Base-by-base conservation (phyloP, 2,888 invertebrate species). In the Eupithecia pulchellata region DNA sequence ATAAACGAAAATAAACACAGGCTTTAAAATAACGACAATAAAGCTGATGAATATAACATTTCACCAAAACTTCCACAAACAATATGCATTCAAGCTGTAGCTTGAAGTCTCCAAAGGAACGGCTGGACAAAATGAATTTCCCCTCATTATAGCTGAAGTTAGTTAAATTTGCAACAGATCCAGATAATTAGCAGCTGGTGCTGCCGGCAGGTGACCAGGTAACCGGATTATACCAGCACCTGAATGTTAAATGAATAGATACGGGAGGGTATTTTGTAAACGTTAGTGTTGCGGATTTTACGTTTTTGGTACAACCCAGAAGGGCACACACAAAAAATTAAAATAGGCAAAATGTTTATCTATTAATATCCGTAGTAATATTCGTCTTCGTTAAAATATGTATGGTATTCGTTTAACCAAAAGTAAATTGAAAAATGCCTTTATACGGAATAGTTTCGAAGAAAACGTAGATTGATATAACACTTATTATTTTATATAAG, bases 171-270 rank as follows among this genome's bases (percentile, higher is more conserved):
- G 66, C 66, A 64, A 72, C 72, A 69, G 69, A 69, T 69, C 69
- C 63, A 66, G 63, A 66, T 72, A 72, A 72, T 72, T 72, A 69
- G 69, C 63, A 66, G 64, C 30, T 27, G 68, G 63, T 60, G 30
- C 64, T 57, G 71, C 66, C 25, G 34, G 57, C 55, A 64, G 70
- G 70, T 75, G 67, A 71, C 69, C 75, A 67, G 67, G 60, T 76
- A 78, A 78, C 71, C 17, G 62, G 72, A 76, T 78, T 78, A 78
- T 73, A 63, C 73, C 70, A 60, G 71, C 72, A 74, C 76, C 78
- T 74, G 78, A 74, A 73, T 76, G 68, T 71, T 32, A 66, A 72
- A 69, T 62, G 17, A 17, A 30, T 5, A 29, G 34, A 63, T 47
- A 72, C 66, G 63, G 66, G 32, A 9, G 8, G 25, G 39, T 42